A percentile compares a stretch with the other conserved stretches of the same genome.
Evolutionary conservation across 2,113 vertebrate genomes (phyloP).

Genomic region (Melanostigma gelatinosum): DNA sequence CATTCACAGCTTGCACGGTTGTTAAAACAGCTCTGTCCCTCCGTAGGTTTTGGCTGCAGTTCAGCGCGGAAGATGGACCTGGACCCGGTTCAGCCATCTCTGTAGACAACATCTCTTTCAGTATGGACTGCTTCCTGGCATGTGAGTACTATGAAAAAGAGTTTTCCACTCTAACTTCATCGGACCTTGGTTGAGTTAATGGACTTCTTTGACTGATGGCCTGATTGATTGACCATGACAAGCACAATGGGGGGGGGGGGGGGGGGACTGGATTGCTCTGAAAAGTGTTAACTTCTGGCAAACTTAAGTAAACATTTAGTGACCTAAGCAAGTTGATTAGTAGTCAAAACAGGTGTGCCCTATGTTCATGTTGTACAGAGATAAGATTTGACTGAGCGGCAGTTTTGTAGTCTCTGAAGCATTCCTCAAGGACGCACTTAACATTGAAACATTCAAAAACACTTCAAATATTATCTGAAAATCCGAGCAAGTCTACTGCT

Average conservation of each 20-base stretch:
- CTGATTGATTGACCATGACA: slow-evolving; percentile 30
- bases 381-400: slow-evolving; percentile 11
- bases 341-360: slow-evolving; percentile 30
- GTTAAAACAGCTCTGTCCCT: slow-evolving; percentile 43
- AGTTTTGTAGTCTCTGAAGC: slow-evolving; percentile 21
- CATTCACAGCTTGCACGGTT: slow-evolving; percentile 2
- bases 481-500: background rate
- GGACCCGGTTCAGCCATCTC: slow-evolving; percentile 88
- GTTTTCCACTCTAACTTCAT: slow-evolving; percentile 11
- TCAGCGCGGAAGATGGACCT: slow-evolving; percentile 87
- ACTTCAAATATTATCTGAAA: background rate
- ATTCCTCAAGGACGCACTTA: slow-evolving; percentile 32
- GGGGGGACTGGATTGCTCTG: too few relatives aligned
- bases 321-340: background rate
- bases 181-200: slow-evolving; percentile 17
- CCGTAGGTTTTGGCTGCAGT: slow-evolving; percentile 96
- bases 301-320: background rate
- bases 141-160: slow-evolving; percentile 85
- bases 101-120: slow-evolving; percentile 95
- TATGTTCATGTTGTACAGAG: slow-evolving; percentile 14
- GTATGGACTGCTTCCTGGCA: slow-evolving; percentile 96
- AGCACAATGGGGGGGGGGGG: background rate
- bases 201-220: slow-evolving; percentile 24
- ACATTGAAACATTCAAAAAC: background rate
- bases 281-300: background rate